Evolutionary conservation across 2,113 vertebrate species (phyloP).

Genomic region (Kobus ellipsiprymnus): DNA sequence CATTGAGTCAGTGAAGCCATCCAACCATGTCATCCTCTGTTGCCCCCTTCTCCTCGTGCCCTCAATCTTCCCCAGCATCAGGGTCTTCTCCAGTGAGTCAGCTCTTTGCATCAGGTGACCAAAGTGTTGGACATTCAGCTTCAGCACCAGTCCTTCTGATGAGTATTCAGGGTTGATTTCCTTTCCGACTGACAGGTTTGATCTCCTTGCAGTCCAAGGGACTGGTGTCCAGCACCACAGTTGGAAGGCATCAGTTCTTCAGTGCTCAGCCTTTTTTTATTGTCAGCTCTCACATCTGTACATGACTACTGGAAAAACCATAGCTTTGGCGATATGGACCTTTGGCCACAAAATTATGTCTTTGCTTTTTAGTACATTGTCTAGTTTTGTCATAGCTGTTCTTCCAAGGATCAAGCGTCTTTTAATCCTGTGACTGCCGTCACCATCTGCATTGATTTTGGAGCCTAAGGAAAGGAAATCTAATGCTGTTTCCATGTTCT

Average conservation of each 20-base stretch:
- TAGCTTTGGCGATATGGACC: neutral
- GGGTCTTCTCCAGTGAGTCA: neutral
- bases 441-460: accelerated
- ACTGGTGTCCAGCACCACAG: neutral
- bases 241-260: neutral
- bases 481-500: neutral
- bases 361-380: neutral
- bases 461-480: neutral
- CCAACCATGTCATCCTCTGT: neutral
- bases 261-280: neutral
- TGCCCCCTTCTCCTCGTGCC: neutral
- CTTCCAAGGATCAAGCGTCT: neutral
- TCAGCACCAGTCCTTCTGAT: neutral
- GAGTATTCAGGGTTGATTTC: neutral
- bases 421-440: neutral
- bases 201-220: neutral
- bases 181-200: neutral
- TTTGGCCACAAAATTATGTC: neutral
- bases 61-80: neutral
- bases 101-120: neutral
- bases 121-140: neutral
- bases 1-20: accelerated
- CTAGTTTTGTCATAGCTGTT: neutral
- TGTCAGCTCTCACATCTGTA: neutral
- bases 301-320: neutral